Conservation (phyloP, 2,888 invertebrate genomes). For the Catocala nupta region DNA sequence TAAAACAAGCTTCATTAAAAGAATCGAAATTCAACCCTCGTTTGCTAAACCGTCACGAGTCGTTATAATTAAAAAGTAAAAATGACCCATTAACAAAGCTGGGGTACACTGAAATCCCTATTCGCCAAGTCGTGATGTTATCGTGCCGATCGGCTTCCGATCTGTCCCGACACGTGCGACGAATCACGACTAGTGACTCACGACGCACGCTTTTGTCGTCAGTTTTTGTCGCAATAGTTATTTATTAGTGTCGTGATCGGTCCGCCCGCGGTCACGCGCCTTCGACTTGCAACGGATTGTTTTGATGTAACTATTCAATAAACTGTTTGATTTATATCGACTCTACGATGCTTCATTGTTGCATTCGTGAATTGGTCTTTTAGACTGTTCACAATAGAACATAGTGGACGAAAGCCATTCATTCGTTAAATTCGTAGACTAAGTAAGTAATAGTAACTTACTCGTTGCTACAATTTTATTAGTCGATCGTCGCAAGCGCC, state of each 20-base stretch:
- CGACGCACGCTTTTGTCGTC: conserved; percentile 53
- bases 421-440: too few relatives aligned
- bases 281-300: conserved; percentile 45
- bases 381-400: conserved; percentile 6
- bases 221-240: conserved; percentile 56
- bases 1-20: conserved; percentile 50
- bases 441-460: too few relatives aligned
- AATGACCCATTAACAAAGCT: conserved; percentile 47
- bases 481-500: too few relatives aligned
- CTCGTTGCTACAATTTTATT: too few relatives aligned
- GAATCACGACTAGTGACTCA: conserved; percentile 50
- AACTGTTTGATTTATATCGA: conserved; percentile 48
- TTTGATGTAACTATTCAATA: conserved; percentile 53
- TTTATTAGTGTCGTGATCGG: conserved; percentile 53
- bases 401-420: neutral
- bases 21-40: conserved; percentile 50
- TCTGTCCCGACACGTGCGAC: conserved; percentile 51
- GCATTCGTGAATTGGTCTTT: conserved; percentile 48
- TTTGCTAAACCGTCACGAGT: conserved; percentile 46
- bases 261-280: conserved; percentile 44
- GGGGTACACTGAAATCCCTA: conserved; percentile 28
- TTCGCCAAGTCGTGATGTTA: conserved; percentile 44
- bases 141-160: conserved; percentile 52
- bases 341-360: conserved; percentile 23
- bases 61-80: conserved; percentile 56